These are phyloP conservation scores for Ceratosolen solmsi DNA, from an alignment of 1,140 invertebrate genomes.

Conservation along the genomic window DNA sequence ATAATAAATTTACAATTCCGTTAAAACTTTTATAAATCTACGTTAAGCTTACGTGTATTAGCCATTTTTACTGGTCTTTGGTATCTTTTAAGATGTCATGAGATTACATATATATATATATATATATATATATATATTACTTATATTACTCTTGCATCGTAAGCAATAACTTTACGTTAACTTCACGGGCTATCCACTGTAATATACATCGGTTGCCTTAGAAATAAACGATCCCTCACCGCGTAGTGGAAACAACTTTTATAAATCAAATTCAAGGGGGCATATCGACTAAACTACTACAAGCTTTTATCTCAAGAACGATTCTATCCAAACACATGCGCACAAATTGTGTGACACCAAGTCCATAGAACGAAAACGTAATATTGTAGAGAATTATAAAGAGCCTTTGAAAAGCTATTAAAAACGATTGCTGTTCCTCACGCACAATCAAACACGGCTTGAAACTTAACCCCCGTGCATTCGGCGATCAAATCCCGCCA, in stretches of 20 bases:
- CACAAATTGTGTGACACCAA: neutral
- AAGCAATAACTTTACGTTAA: no score
- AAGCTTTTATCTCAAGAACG: neutral
- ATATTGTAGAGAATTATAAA: constrained; percentile 10
- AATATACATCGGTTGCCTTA: no score
- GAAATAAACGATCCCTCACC: neutral
- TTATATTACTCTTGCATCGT: no score
- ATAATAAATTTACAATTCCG: no score
- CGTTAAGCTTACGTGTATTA: no score
- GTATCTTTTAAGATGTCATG: no score
- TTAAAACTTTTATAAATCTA: no score
- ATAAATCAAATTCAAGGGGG: neutral
- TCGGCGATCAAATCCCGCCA: constrained; percentile 29
- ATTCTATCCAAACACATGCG: neutral
- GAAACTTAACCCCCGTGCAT: constrained; percentile 3
- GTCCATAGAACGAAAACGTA: neutral
- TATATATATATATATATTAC: neutral
- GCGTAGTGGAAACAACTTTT: neutral
- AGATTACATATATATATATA: no score
- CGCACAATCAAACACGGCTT: constrained; percentile 31
- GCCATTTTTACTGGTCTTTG: no score
- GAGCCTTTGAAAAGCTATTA: constrained; percentile 39
- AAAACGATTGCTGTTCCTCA: constrained; percentile 3
- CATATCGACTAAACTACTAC: no score
- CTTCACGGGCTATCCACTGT: no score